Evolutionary conservation across 2,113 vertebrate species (phyloP).

Genomic region (Seriola quinqueradiata): DNA sequence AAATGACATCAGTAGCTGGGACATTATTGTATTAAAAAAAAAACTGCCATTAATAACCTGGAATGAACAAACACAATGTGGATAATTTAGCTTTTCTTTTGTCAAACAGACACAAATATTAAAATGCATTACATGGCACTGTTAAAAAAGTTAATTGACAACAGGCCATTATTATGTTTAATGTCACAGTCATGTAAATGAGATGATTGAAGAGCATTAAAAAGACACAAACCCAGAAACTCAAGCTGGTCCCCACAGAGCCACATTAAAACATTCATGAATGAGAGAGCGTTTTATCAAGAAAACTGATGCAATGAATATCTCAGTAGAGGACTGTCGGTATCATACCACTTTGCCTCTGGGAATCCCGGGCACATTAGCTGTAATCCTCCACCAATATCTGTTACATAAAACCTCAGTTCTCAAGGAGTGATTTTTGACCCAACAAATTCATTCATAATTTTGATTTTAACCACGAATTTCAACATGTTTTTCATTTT

Average conservation of each 20-base stretch:
- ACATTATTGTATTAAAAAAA: conserved; percentile 8
- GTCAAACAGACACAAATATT: neutral
- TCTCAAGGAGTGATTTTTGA: neutral
- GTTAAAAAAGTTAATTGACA: neutral
- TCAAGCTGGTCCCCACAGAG: neutral
- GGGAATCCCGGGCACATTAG: neutral
- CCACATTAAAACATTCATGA: neutral
- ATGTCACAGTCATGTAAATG: neutral
- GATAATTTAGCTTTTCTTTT: neutral
- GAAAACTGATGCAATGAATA: neutral
- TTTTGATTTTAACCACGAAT: no score
- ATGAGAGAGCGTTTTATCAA: neutral
- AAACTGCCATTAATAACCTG: neutral
- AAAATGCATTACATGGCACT: neutral
- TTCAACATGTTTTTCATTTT: no score
- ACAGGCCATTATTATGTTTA: conserved; percentile 1
- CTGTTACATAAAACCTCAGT: no score
- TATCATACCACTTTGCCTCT: neutral
- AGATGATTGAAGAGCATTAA: conserved; percentile 15
- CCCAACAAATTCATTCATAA: neutral
- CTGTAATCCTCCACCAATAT: neutral
- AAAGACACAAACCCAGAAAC: neutral
- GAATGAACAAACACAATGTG: neutral
- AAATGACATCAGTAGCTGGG: neutral
- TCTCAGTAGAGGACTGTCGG: neutral